Evolutionary conservation across 2,797 vertebrate genomes (phyloP).

Genomic region (Streptopelia turtur): DNA sequence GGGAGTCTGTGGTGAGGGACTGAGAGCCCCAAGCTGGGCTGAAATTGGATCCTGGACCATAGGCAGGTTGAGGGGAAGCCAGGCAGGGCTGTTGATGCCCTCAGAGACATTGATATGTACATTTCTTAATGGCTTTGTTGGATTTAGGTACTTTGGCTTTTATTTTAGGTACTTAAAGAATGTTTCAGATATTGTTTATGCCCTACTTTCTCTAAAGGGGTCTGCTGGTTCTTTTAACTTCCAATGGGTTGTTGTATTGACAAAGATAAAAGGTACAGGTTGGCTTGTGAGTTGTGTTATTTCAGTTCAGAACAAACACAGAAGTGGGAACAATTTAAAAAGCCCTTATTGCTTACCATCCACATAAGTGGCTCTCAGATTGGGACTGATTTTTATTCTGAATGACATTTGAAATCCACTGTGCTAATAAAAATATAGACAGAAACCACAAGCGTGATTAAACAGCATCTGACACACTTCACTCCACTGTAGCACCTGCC

Average conservation of each 20-base stretch:
- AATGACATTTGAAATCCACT: background rate
- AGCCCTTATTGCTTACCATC: background rate
- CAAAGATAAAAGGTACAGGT: background rate
- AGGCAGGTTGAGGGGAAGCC: background rate
- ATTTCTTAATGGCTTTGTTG: background rate
- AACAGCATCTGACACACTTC: background rate
- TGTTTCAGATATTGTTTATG: background rate
- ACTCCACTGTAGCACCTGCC: background rate
- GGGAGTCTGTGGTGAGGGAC: background rate
- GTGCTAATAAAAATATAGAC: background rate
- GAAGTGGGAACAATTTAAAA: background rate
- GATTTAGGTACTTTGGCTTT: background rate
- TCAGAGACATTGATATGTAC: background rate
- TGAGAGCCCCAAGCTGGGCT: background rate
- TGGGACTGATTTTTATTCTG: background rate
- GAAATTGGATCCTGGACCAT: background rate
- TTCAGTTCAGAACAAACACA: background rate
- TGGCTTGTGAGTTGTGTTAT: background rate
- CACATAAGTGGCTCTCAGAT: background rate
- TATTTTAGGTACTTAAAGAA: background rate
- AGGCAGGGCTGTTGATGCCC: background rate
- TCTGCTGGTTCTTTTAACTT: background rate
- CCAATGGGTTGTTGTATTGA: background rate
- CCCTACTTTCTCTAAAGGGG: background rate
- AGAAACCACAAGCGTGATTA: background rate